phyloP scores from a whole-genome alignment of 2,113 vertebrate species.

The Microcebus ravelobensis region DNA sequence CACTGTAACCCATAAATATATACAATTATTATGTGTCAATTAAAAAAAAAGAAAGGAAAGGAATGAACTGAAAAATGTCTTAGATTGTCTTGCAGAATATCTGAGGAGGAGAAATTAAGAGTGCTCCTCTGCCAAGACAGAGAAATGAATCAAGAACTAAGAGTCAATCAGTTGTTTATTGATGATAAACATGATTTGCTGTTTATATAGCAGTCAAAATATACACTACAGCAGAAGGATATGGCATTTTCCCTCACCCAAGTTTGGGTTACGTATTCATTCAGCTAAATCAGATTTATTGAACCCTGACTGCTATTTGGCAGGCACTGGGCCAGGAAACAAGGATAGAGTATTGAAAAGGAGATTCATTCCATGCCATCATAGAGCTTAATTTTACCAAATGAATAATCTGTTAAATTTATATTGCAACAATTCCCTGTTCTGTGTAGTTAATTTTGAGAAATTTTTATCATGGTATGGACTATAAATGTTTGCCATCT shows the following conservation, averaged over 20 bases:
- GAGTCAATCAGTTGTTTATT: neutral
- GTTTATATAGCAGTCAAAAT: slow-evolving; percentile 28
- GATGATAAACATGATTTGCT: neutral
- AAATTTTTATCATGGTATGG: neutral
- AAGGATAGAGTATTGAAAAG: neutral
- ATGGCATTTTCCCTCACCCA: neutral
- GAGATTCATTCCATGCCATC: neutral
- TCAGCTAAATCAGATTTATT: slow-evolving; percentile 14
- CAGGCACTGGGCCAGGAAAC: neutral
- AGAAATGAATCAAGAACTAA: neutral
- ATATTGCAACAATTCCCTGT: neutral
- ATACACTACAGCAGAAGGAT: neutral
- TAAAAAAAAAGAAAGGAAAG: neutral
- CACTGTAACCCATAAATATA: neutral
- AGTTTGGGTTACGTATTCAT: neutral
- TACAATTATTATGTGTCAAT: neutral
- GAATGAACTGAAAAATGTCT: neutral
- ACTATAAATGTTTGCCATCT: neutral
- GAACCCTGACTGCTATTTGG: neutral
- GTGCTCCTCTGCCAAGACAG: neutral
- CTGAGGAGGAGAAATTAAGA: slow-evolving; percentile 26
- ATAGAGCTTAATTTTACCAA: slow-evolving; percentile 34
- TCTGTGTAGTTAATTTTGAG: neutral
- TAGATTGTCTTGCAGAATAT: neutral
- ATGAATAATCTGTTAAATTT: slow-evolving; percentile 36